Evolutionary conservation across 2,888 invertebrate species (phyloP), one percentile per base, ranked within the genome.

Genomic region (Platycheirus albimanus): DNA sequence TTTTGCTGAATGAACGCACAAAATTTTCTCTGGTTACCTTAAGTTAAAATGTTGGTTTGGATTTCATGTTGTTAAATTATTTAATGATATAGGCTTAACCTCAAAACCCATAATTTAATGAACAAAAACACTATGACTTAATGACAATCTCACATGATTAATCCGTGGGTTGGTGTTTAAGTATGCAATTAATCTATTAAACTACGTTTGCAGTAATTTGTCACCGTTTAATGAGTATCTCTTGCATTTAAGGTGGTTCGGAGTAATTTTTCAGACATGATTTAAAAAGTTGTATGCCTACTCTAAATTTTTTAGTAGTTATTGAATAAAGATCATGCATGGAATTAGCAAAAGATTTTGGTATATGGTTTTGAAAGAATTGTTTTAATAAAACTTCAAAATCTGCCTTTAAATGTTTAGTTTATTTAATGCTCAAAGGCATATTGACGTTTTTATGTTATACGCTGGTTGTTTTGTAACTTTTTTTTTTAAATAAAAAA

Each of bases 151-250:
- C 58, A 41, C 58, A 24, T 41, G 15, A 24, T 58, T 41, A 5
- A 0, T 3, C 24, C 11, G 58, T 58, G 15, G 58, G 58, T 10
- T 58, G 11, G 41, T 58, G 58, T 41, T 58, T 58, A 41, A 24
- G 11, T 41, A n/a, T n/a, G 41, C 41, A 58, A 58, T 58, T 56
- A 38, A 56, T 56, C 56, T 56, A 56, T 56, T 58, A 58, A 41
- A 41, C 5, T 15, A 10, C 41, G 41, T n/a, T n/a, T 58, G 11
- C 6, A 41, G 58, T 41, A 38, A 58, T 58, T 41, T 58, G 41
- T 58, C 58, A 58, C 38, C 41, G 24, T 41, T 58, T 58, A 58
- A 58, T 58, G 28, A 58, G 41, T 38, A 24, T 15, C n/a, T 10
- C 28, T 38, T 28, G 5, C 24, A 10, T 24, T 38, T 38, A 10